These are phyloP conservation scores for Synergus umbraculus DNA, from an alignment of 2,888 invertebrate species.

Conservation along the genomic window DNA sequence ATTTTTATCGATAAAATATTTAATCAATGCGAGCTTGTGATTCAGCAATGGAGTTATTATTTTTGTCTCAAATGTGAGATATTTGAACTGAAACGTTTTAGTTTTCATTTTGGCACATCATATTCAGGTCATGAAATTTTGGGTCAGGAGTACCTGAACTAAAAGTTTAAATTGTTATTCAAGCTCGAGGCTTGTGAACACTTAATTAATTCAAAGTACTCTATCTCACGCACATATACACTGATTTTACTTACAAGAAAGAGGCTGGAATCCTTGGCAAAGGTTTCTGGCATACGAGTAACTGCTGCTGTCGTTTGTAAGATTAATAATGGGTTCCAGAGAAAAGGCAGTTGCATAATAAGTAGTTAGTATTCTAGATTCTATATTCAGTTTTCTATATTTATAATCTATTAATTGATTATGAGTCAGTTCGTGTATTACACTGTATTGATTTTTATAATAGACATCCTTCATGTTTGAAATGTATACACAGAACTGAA, in stretches of 20 bases:
- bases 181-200: slow-evolving; percentile 1
- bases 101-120: not conserved
- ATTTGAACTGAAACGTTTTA: not conserved
- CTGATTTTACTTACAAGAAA: slow-evolving; percentile 38
- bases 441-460: too few species aligned
- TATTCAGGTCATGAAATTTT: not conserved
- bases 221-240: slow-evolving; percentile 23
- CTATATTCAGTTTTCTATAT: too few species aligned
- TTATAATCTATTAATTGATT: too few species aligned
- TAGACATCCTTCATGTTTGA: too few species aligned
- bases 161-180: slow-evolving; percentile 26
- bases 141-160: not conserved
- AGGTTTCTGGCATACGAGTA: slow-evolving; percentile 37
- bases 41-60: not conserved
- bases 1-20: too few species aligned
- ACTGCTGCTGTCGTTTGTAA: slow-evolving; percentile 24
- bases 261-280: slow-evolving; percentile 39
- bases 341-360: slow-evolving; percentile 32
- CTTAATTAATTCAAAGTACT: slow-evolving; percentile 36
- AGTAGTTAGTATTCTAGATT: not conserved
- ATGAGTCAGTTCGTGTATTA: too few species aligned
- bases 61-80: not conserved
- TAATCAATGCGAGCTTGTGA: not conserved
- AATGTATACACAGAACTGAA: too few species aligned
- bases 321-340: slow-evolving; percentile 26